phyloP scores from a whole-genome alignment of 2,113 vertebrate species.

The Nothocercus julius region DNA sequence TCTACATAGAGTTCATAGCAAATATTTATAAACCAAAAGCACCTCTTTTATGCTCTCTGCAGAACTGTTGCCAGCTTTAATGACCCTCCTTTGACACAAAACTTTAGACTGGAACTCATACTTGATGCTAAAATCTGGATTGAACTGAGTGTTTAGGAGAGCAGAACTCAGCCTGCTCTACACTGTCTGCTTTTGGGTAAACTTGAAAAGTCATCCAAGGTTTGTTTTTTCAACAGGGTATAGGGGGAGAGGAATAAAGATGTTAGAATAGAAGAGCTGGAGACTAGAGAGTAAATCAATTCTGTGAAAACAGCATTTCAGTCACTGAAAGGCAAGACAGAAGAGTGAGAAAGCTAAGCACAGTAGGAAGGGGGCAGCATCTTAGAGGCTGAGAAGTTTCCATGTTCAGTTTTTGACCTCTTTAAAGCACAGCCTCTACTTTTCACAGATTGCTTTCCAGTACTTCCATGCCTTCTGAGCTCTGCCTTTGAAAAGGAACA shows the following conservation, averaged over 20 bases:
- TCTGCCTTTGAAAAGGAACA: background rate
- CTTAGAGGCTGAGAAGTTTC: background rate
- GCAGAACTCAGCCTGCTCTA: background rate
- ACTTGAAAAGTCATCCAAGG: background rate
- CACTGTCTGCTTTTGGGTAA: background rate
- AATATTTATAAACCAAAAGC: rapidly evolving
- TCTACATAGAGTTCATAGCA: background rate
- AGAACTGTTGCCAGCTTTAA: background rate
- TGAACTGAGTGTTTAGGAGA: background rate
- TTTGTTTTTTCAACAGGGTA: background rate
- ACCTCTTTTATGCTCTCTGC: background rate
- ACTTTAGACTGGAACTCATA: background rate
- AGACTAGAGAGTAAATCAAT: background rate
- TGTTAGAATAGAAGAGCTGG: background rate
- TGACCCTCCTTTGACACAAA: background rate
- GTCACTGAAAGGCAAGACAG: rapidly evolving
- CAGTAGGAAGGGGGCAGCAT: rapidly evolving
- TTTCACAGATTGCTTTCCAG: background rate
- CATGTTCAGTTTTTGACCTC: background rate
- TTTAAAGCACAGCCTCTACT: background rate
- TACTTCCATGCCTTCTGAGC: background rate
- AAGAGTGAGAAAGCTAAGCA: background rate
- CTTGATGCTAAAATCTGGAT: background rate
- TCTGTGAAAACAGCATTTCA: background rate
- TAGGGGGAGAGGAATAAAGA: background rate